phyloP scores from a whole-genome alignment of 2,888 invertebrate species.

The Oasisia sp. region DNA sequence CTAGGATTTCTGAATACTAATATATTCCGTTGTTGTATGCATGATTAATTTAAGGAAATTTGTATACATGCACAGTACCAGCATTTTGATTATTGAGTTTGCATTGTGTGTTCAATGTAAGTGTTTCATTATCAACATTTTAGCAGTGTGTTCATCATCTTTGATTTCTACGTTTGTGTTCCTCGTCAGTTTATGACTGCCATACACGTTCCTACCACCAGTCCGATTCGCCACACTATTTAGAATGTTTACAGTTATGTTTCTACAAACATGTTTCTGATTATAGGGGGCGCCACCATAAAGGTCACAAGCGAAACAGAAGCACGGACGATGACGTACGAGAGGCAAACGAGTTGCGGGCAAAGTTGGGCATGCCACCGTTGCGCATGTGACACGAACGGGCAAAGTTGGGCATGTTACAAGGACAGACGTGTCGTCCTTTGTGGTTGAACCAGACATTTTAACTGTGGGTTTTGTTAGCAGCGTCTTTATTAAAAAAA shows the following conservation, averaged over 20 bases:
- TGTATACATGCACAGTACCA: no score
- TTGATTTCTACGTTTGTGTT: no score
- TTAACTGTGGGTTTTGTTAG: not conserved
- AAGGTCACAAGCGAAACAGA: constrained; percentile 29
- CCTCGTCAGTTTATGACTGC: no score
- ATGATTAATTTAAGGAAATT: no score
- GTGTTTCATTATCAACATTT: no score
- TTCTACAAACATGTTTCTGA: not conserved
- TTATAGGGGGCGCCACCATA: constrained; percentile 32
- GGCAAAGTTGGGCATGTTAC: constrained; percentile 39
- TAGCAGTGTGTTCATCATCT: no score
- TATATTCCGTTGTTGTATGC: no score
- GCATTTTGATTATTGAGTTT: no score
- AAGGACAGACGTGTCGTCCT: not conserved
- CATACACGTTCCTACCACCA: no score
- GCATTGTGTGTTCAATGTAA: no score
- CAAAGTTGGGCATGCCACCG: constrained; percentile 69
- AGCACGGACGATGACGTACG: constrained; percentile 61
- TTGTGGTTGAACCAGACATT: not conserved
- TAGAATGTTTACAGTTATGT: not conserved
- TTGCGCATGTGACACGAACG: constrained; percentile 46
- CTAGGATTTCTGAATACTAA: no score
- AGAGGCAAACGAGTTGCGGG: constrained; percentile 69
- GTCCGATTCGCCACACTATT: no score
- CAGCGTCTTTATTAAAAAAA: not conserved